phyloP scores from a whole-genome alignment of 2,113 vertebrate species.

The Aldabrachelys gigantea region DNA sequence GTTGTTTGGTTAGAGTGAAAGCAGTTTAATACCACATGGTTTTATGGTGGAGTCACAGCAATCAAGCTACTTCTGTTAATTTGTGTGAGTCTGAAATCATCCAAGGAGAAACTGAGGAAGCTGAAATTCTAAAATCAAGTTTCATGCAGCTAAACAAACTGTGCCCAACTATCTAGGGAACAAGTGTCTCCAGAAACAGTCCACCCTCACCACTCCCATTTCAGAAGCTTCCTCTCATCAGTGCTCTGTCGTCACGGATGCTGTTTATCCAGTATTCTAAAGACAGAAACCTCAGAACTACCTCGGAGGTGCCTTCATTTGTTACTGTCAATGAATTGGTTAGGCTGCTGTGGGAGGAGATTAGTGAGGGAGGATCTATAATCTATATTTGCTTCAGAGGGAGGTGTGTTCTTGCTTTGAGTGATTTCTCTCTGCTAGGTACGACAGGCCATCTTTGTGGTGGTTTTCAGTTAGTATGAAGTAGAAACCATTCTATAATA shows the following conservation, averaged over 20 bases:
- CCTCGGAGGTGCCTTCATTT: slow-evolving; percentile 37
- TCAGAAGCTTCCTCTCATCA: slow-evolving; percentile 3
- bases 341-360: slow-evolving; percentile 36
- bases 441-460: not conserved
- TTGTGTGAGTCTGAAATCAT: not conserved
- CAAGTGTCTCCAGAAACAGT: not conserved
- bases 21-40: not conserved
- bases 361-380: slow-evolving; percentile 12
- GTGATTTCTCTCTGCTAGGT: not conserved
- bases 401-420: slow-evolving; percentile 20
- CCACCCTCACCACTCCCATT: not conserved
- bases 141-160: not conserved
- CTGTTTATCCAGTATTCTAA: slow-evolving; percentile 50
- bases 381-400: slow-evolving; percentile 8
- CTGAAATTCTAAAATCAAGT: not conserved
- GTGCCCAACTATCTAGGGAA: not conserved
- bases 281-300: slow-evolving; percentile 11
- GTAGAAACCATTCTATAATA: not conserved
- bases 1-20: not conserved
- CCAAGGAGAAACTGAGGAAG: not conserved
- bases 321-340: slow-evolving; percentile 19
- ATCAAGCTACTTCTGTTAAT: not conserved
- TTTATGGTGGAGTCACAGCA: not conserved
- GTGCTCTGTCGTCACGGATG: slow-evolving; percentile 51
- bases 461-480: fast-evolving